phyloP scores from a whole-genome alignment of 2,113 vertebrate genomes.

The Mixornis gularis region DNA sequence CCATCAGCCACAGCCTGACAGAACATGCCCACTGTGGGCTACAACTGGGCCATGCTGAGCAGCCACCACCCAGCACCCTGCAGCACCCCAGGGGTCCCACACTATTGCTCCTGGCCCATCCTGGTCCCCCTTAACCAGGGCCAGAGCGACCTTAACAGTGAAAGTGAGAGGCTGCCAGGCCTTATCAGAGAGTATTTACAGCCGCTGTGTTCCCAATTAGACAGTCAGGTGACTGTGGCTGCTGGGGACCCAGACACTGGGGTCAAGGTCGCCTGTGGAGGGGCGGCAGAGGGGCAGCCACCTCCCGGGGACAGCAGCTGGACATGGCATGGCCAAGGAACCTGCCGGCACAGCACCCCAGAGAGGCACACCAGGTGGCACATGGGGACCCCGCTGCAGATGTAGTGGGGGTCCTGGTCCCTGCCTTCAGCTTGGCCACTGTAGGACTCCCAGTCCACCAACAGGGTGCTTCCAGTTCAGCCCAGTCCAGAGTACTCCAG shows the following conservation, averaged over 20 bases:
- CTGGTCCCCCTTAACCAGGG: slow-evolving; percentile 32
- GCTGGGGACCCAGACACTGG: slow-evolving; percentile 62
- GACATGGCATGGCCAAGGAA: background rate
- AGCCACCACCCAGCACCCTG: background rate
- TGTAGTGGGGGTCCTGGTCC: background rate
- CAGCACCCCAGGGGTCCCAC: background rate
- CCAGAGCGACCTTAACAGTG: slow-evolving; percentile 54
- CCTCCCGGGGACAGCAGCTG: background rate
- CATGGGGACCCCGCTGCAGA: rapidly evolving
- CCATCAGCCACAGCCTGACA: background rate
- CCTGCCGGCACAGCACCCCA: rapidly evolving
- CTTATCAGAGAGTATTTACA: slow-evolving; percentile 72
- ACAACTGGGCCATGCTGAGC: rapidly evolving
- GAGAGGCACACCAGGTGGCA: rapidly evolving
- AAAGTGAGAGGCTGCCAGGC: slow-evolving; percentile 57
- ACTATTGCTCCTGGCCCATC: background rate
- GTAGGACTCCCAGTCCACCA: background rate
- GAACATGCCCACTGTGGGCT: rapidly evolving
- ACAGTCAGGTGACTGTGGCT: slow-evolving; percentile 67
- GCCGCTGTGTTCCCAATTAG: slow-evolving; percentile 67
- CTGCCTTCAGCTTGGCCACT: rapidly evolving
- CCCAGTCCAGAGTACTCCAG: background rate
- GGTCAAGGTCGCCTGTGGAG: slow-evolving; percentile 20
- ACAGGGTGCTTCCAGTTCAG: background rate
- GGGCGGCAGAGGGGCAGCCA: background rate